These are phyloP conservation scores for Phthorimaea operculella DNA, from an alignment of 1,140 invertebrate genomes.

Conservation along the genomic window DNA sequence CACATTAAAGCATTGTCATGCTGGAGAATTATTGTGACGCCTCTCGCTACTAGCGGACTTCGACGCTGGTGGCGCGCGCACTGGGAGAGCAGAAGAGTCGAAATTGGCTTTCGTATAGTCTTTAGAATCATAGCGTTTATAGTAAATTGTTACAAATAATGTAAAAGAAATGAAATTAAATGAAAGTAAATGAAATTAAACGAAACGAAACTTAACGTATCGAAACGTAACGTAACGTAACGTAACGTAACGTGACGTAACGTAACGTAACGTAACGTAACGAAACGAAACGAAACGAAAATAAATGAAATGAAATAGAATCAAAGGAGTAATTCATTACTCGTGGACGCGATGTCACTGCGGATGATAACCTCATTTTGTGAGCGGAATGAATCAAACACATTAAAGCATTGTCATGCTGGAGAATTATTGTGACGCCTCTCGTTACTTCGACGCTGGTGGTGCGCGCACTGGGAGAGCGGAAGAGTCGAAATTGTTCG, in stretches of 20 bases:
- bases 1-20: conserved; percentile 63
- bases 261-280: neutral
- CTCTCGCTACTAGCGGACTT: conserved; percentile 51
- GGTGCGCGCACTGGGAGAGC: conserved; percentile 16
- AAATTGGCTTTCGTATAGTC: no score
- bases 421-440: conserved; percentile 63
- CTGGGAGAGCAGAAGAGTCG: conserved; percentile 19
- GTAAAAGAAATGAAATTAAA: no score
- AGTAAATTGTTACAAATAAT: neutral
- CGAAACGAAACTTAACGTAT: no score
- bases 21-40: conserved; percentile 63
- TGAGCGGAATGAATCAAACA: conserved; percentile 60
- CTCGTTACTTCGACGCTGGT: conserved; percentile 51
- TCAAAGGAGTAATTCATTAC: no score
- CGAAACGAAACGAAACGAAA: no score
- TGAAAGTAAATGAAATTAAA: no score
- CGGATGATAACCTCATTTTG: conserved; percentile 64
- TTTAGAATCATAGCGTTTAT: neutral
- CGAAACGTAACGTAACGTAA: no score
- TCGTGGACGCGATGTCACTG: conserved; percentile 35
- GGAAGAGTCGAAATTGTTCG: conserved; percentile 21
- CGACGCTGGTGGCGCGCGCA: conserved; percentile 31
- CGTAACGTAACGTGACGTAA: no score
- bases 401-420: conserved; percentile 62
- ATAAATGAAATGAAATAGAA: no score